Percentiles rank a stretch among this genome's conserved stretches.
phyloP scores from a whole-genome alignment of 2,888 invertebrate genomes.

The Coremacera marginata region DNA sequence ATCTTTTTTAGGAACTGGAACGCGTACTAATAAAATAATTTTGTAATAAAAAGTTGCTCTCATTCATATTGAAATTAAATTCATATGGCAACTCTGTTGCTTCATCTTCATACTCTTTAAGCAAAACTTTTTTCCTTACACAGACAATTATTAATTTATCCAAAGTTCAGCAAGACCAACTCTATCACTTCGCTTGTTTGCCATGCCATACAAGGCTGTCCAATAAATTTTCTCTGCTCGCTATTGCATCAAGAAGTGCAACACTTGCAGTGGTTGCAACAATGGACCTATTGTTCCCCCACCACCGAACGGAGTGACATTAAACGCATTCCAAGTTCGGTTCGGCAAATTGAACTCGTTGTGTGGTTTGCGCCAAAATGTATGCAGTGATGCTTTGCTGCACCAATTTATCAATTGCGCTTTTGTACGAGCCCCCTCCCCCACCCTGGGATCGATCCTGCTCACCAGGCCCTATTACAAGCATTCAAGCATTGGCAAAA shows the following conservation, averaged over 20 bases:
- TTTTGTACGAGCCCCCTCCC: conserved; percentile 42
- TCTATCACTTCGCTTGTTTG: conserved; percentile 9
- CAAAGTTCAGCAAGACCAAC: conserved; percentile 24
- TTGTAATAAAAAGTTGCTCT: too few species aligned
- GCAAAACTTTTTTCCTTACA: neutral
- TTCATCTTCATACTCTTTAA: neutral
- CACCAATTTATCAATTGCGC: conserved; percentile 54
- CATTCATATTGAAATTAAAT: neutral
- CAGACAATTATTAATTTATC: conserved; percentile 36
- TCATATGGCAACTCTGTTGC: conserved; percentile 18
- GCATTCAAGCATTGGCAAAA: conserved; percentile 37
- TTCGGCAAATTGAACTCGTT: conserved; percentile 46
- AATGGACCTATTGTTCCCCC: neutral
- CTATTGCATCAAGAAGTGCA: conserved; percentile 25
- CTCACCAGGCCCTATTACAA: too few species aligned
- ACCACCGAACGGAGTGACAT: neutral
- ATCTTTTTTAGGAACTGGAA: too few species aligned
- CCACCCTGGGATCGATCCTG: neutral
- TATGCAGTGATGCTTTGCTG: conserved; percentile 51
- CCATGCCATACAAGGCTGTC: conserved; percentile 18
- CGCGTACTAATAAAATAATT: too few species aligned
- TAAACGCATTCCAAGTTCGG: neutral
- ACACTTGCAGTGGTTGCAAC: conserved; percentile 9
- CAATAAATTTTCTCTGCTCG: conserved; percentile 32
- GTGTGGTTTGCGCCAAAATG: conserved; percentile 50